A percentile compares a stretch with the other conserved stretches of the same genome.
Conservation (phyloP, 2,797 vertebrate species). For the Gastrophryne carolinensis region DNA sequence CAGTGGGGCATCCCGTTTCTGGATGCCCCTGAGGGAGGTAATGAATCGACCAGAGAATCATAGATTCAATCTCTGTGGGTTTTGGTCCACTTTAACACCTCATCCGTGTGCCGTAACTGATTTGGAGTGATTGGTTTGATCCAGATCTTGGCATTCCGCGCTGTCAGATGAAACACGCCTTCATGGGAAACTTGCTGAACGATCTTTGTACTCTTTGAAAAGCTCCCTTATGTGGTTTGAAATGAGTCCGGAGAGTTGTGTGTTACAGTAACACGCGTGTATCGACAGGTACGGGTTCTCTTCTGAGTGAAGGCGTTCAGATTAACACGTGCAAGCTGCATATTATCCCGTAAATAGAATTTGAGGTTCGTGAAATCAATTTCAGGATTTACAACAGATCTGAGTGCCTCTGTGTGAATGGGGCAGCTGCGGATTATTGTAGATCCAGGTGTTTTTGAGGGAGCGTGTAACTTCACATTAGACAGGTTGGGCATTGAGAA, state of each 20-base stretch:
- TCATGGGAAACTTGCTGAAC: not conserved
- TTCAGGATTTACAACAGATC: constrained; percentile 47
- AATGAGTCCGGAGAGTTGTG: not conserved
- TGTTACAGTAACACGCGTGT: not conserved
- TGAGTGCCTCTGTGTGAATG: not conserved
- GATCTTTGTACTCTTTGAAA: not conserved
- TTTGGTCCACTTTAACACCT: too few relatives aligned
- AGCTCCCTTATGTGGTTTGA: not conserved
- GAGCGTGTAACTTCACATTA: constrained; percentile 45
- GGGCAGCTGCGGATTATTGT: constrained; percentile 43
- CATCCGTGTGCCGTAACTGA: too few relatives aligned
- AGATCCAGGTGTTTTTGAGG: constrained; percentile 30
- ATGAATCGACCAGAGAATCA: too few relatives aligned
- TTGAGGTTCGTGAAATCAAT: constrained; percentile 33
- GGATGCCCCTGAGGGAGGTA: too few relatives aligned
- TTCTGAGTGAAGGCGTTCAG: not conserved
- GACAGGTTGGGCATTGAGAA: constrained; percentile 29
- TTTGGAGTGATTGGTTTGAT: too few relatives aligned
- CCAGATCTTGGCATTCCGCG: not conserved
- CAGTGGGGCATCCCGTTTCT: too few relatives aligned
- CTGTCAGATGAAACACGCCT: not conserved
- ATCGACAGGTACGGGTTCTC: not conserved
- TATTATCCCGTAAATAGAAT: constrained; percentile 23
- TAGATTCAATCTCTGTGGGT: too few relatives aligned
- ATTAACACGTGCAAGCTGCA: constrained; percentile 4